These are phyloP conservation scores for Hyperoplus immaculatus DNA, from an alignment of 2,797 vertebrate genomes.

Conservation along the genomic window DNA sequence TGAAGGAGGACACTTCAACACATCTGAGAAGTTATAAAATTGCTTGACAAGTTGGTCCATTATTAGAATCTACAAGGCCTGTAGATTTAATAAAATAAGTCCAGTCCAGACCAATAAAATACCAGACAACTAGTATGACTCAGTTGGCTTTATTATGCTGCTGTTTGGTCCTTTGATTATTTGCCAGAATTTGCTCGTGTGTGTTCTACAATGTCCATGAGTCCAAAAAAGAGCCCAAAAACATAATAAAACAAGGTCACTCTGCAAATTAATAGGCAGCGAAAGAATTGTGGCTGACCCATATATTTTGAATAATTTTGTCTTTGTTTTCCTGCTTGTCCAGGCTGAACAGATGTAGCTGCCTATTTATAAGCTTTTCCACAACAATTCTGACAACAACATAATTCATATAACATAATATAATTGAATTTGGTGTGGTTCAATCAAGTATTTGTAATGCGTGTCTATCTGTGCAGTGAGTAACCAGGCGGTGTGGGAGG, in stretches of 20 bases:
- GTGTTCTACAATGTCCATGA: constrained; percentile 42
- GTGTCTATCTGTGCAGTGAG: constrained; percentile 52
- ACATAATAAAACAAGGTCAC: constrained; percentile 36
- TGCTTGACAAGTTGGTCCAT: constrained; percentile 33
- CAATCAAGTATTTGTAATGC: constrained; percentile 51
- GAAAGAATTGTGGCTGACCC: constrained; percentile 16
- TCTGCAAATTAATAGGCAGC: constrained; percentile 44
- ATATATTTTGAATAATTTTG: constrained; percentile 37
- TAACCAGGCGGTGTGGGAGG: constrained; percentile 26
- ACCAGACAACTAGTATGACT: constrained; percentile 39
- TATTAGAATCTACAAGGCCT: constrained; percentile 29
- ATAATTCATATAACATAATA: constrained; percentile 43
- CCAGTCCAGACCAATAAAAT: constrained; percentile 58
- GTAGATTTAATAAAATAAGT: constrained; percentile 49
- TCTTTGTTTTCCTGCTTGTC: constrained; percentile 33
- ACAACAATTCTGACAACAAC: constrained; percentile 25
- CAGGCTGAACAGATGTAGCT: constrained; percentile 24
- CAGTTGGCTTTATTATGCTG: constrained; percentile 40
- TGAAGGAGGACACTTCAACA: constrained; percentile 14
- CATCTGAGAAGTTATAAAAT: constrained; percentile 38
- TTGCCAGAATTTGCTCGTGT: constrained; percentile 10
- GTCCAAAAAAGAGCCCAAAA: constrained; percentile 19
- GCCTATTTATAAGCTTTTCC: constrained; percentile 31
- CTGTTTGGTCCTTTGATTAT: constrained; percentile 33
- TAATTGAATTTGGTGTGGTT: constrained; percentile 68